Evolutionary conservation across 2,113 vertebrate species (phyloP), one percentile per base, ranked within the genome.

Genomic region (Arvicanthis niloticus): DNA sequence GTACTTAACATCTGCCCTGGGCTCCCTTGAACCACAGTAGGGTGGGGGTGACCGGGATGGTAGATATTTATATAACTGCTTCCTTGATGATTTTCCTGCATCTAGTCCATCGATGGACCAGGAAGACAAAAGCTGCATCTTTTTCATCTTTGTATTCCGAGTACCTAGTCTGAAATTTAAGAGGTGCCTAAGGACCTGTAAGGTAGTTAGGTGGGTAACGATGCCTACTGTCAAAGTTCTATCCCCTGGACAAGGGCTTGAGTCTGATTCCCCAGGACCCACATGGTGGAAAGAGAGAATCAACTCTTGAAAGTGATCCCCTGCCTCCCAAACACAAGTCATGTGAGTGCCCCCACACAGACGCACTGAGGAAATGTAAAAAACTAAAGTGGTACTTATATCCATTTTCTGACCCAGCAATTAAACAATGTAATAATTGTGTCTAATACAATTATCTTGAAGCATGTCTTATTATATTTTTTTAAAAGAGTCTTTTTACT

Each of bases 1-100:
- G 21, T 51, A 10, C 53, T n/a, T 58, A 81, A 34, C 21, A 15
- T 22, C 65, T 88, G 22, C 8, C 51, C 68, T 73, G 48, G 68
- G 37, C 72, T 72, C 48, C 86, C 68, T 22, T 10, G 72, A 73
- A 40, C 72, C 37, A n/a, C 1, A 0, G 34, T 13, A 22, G 22
- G 29, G 12, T 15, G 67, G 5, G 16, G 29, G 26, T 2, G 1
- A 31, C 58, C 10, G 24, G 81, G 58, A 31, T 11, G 21, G 45
- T 34, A 56, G 68, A 86, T 82, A 82, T 84, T 91, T 93, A 24
- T 70, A 34, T 94, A 65, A 91, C 95, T 88, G 94, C 78, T 76
- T 91, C 89, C 75, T 88, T 92, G 82, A 75, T 88, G 88, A 60
- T 16, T 93, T 5, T 65, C 31, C 73, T n/a, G 62, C 21, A 40